Conservation (phyloP, 2,113 vertebrate genomes). For the Eretmochelys imbricata region DNA sequence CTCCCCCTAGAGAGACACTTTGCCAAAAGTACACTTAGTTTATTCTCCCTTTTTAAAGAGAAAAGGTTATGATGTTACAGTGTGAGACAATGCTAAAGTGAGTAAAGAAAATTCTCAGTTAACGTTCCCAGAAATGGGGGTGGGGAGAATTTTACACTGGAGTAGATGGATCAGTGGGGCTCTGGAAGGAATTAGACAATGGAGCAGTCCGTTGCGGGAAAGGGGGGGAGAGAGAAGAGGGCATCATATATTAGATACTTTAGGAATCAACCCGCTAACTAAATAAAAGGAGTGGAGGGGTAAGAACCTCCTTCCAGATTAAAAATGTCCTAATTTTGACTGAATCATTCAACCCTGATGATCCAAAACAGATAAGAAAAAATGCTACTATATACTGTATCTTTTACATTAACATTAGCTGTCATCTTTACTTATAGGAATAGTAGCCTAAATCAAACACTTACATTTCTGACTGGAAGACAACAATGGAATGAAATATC, state of each 20-base stretch:
- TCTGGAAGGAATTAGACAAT: background rate
- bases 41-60: background rate
- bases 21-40: background rate
- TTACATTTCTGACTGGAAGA: background rate
- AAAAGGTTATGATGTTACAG: background rate
- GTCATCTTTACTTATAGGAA: background rate
- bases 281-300: background rate
- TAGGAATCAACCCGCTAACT: background rate
- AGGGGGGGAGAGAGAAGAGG: background rate
- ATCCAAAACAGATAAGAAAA: constrained; percentile 7
- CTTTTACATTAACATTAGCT: background rate
- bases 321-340: background rate
- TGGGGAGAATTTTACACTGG: background rate
- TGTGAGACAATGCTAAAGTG: background rate
- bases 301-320: background rate
- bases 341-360: background rate
- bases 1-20: background rate
- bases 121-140: background rate
- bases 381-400: background rate
- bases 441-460: background rate
- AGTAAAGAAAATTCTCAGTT: background rate
- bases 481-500: background rate
- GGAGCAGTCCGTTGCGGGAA: background rate
- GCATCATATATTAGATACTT: background rate
- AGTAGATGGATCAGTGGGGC: background rate